Evolutionary conservation across 37 sponge, comb jelly and placozoan species (phyloP).

Genomic region (Theonella swinhoei): DNA sequence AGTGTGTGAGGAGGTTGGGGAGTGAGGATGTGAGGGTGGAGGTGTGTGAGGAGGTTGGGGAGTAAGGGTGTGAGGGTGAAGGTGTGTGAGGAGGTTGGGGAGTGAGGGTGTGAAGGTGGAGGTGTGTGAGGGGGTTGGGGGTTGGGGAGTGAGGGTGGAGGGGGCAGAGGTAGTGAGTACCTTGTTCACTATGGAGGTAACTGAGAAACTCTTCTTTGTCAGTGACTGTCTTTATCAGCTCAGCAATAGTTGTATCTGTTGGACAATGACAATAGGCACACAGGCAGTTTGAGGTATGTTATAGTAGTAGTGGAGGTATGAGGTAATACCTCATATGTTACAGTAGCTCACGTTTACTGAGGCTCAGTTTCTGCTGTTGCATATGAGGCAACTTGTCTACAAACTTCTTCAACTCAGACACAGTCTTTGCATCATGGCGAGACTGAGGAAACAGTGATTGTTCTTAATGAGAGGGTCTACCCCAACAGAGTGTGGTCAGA

Average conservation of each 20-base stretch:
- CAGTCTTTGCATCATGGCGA: slow-evolving; percentile 79
- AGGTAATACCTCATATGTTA: too few relatives aligned
- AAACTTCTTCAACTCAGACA: slow-evolving; percentile 93
- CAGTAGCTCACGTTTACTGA: slow-evolving; percentile 86
- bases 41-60: too few relatives aligned
- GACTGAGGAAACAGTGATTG: slow-evolving; percentile 25
- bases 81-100: too few relatives aligned
- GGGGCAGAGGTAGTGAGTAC: too few relatives aligned
- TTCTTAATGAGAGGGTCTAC: neutral
- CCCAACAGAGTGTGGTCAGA: neutral
- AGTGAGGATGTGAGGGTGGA: too few relatives aligned
- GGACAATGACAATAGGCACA: neutral
- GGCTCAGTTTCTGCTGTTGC: slow-evolving; percentile 72
- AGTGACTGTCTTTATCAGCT: slow-evolving; percentile 74
- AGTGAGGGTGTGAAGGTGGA: too few relatives aligned
- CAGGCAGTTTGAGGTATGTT: neutral
- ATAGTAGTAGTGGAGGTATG: too few relatives aligned
- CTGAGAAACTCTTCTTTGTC: slow-evolving; percentile 70
- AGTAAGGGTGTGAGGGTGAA: too few relatives aligned
- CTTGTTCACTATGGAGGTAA: slow-evolving; percentile 75
- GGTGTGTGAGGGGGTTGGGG: too few relatives aligned
- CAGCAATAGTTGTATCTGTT: slow-evolving; percentile 88
- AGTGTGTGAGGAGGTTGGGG: too few relatives aligned
- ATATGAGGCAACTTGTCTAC: slow-evolving; percentile 94
- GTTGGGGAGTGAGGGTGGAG: too few relatives aligned